Percentiles rank a stretch among this genome's conserved stretches.
phyloP scores from a whole-genome alignment of 2,888 invertebrate genomes.

The Drosophila paranaensis region DNA sequence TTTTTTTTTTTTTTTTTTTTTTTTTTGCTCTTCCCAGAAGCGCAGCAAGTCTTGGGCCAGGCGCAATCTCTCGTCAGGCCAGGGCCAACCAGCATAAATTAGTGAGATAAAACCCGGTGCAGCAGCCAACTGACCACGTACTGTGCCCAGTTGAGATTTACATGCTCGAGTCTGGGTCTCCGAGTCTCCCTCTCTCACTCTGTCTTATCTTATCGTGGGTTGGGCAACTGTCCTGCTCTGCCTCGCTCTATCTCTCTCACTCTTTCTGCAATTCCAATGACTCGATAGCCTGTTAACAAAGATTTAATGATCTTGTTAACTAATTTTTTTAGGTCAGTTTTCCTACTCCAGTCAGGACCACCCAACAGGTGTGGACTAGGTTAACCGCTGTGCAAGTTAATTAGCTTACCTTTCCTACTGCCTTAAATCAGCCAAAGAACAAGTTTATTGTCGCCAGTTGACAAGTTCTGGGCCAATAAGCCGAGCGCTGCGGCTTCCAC shows the following conservation, averaged over 20 bases:
- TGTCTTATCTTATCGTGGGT: conserved; percentile 64
- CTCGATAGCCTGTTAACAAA: conserved; percentile 68
- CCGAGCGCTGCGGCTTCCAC: neutral
- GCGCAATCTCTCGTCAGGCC: conserved; percentile 61
- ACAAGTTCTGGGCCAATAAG: conserved; percentile 11
- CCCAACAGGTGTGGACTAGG: conserved; percentile 59
- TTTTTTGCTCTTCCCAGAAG: conserved; percentile 51
- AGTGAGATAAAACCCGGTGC: conserved; percentile 76
- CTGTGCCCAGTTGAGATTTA: conserved; percentile 34
- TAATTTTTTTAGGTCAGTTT: conserved; percentile 59
- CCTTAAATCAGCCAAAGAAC: conserved; percentile 40
- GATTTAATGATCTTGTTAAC: conserved; percentile 81
- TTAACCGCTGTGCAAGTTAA: conserved; percentile 66
- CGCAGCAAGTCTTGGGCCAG: conserved; percentile 27
- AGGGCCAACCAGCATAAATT: conserved; percentile 80
- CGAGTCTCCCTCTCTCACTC: neutral
- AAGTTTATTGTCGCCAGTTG: conserved; percentile 30
- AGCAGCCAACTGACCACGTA: conserved; percentile 53
- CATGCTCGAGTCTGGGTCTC: conserved; percentile 6
- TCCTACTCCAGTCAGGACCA: conserved; percentile 49
- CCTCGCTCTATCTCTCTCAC: neutral
- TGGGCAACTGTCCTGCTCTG: neutral
- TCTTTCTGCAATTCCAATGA: conserved; percentile 17
- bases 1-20: conserved; percentile 13
- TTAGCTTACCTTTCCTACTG: conserved; percentile 49